Conservation (phyloP, 2,113 vertebrate genomes). For the Bufo gargarizans region DNA sequence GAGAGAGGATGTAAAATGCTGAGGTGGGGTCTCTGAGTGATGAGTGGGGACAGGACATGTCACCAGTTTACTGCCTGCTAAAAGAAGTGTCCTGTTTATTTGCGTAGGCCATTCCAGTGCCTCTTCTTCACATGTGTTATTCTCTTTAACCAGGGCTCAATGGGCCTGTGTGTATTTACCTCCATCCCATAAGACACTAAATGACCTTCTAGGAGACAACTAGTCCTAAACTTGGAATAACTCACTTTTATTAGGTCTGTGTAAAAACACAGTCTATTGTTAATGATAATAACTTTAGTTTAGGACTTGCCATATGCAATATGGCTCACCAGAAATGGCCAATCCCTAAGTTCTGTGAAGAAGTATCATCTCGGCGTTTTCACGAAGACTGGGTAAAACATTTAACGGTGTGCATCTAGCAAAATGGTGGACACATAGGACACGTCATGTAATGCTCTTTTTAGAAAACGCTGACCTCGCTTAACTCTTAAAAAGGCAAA, state of each 20-base stretch:
- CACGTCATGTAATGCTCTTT: too few relatives aligned
- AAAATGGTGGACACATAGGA: too few relatives aligned
- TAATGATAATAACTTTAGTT: neutral
- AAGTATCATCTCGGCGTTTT: too few relatives aligned
- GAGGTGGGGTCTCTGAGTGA: slow-evolving; percentile 61
- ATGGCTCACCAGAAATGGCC: too few relatives aligned
- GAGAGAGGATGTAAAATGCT: slow-evolving; percentile 60
- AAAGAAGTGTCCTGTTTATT: slow-evolving; percentile 66
- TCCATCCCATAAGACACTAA: neutral
- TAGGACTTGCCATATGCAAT: neutral
- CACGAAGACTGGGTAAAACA: too few relatives aligned
- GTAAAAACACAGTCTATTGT: neutral
- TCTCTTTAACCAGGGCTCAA: slow-evolving; percentile 20
- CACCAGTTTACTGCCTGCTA: slow-evolving; percentile 63
- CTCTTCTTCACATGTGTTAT: slow-evolving; percentile 51
- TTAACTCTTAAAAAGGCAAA: too few relatives aligned
- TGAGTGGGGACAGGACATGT: slow-evolving; percentile 59
- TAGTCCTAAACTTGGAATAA: slow-evolving; percentile 6
- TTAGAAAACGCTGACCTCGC: too few relatives aligned
- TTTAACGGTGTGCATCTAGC: too few relatives aligned
- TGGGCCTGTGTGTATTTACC: neutral
- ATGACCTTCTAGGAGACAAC: slow-evolving; percentile 19
- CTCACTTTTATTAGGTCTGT: neutral
- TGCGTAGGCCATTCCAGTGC: slow-evolving; percentile 17
- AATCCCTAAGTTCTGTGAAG: too few relatives aligned